phyloP scores from a whole-genome alignment of 2,888 invertebrate genomes.

The Drosophila nr. perissopoda region DNA sequence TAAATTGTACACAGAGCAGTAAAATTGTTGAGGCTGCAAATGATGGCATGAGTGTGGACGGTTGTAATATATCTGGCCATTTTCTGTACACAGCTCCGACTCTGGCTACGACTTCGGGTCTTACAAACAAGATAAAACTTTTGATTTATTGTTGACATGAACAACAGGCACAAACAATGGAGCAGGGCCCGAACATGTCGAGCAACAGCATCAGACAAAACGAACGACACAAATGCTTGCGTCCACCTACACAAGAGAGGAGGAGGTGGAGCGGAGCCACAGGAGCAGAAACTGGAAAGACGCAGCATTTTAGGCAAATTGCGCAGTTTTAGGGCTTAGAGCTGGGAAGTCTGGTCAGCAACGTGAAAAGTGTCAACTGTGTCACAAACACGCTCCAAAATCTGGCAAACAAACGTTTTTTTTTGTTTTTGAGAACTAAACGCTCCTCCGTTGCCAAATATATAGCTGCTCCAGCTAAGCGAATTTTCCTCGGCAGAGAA shows the following conservation, averaged over 20 bases:
- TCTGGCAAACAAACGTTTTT: conserved; percentile 33
- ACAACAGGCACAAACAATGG: conserved; percentile 55
- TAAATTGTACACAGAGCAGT: conserved; percentile 44
- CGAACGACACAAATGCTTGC: conserved; percentile 57
- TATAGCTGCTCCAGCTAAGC: conserved; percentile 19
- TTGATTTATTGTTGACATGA: conserved; percentile 79
- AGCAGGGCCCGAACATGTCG: conserved; percentile 20
- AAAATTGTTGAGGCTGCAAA: conserved; percentile 62
- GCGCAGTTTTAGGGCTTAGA: conserved; percentile 1
- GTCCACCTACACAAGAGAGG: conserved; percentile 32
- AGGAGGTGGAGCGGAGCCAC: not conserved
- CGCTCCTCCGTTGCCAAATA: conserved; percentile 38
- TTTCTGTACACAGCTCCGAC: conserved; percentile 13
- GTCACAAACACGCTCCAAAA: conserved; percentile 67
- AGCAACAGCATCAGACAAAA: conserved; percentile 34
- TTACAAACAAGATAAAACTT: conserved; percentile 73
- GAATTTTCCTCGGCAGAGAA: conserved; percentile 41
- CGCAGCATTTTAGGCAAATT: conserved; percentile 40
- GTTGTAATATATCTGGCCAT: conserved; percentile 56
- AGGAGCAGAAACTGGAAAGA: conserved; percentile 4
- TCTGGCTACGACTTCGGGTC: conserved; percentile 14
- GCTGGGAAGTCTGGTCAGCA: conserved; percentile 18
- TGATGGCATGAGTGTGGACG: conserved; percentile 54
- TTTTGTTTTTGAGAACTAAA: conserved; percentile 1
- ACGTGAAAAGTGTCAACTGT: conserved; percentile 69